phyloP scores from a whole-genome alignment of 2,888 invertebrate species.

The Athalia rosae region DNA sequence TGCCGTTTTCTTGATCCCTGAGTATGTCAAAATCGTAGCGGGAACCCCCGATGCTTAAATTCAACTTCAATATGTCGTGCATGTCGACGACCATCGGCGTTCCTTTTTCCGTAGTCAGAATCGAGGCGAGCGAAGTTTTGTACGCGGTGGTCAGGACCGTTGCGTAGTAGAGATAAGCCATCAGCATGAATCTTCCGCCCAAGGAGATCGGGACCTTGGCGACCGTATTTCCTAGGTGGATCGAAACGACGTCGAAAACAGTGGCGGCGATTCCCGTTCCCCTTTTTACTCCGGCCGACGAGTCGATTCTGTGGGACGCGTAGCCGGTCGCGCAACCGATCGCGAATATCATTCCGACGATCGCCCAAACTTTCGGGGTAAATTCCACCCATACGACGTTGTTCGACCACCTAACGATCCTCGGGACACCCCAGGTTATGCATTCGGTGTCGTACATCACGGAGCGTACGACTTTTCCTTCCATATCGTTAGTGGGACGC shows the following conservation, averaged over 20 bases:
- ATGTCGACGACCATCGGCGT: constrained; percentile 20
- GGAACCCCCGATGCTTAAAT: constrained; percentile 27
- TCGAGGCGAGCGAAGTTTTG: constrained; percentile 27
- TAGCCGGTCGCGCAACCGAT: constrained; percentile 21
- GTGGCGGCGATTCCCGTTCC: neutral
- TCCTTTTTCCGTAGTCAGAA: constrained; percentile 19
- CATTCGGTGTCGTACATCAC: constrained; percentile 28
- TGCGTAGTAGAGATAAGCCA: constrained; percentile 14
- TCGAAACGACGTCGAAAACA: constrained; percentile 29
- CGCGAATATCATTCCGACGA: constrained; percentile 10
- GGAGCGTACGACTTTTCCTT: neutral
- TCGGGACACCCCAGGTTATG: constrained; percentile 26
- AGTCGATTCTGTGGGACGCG: neutral
- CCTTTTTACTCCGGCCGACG: neutral
- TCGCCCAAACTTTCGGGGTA: constrained; percentile 18
- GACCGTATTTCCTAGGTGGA: constrained; percentile 9
- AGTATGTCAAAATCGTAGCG: constrained; percentile 11
- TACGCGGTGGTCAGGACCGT: constrained; percentile 31
- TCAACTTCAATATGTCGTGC: constrained; percentile 18
- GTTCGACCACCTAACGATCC: constrained; percentile 20
- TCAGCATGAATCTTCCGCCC: constrained; percentile 11
- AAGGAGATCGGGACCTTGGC: neutral
- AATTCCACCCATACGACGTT: constrained; percentile 32
- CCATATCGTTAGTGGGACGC: constrained; percentile 5
- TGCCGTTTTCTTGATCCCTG: constrained; percentile 6